Evolutionary conservation across 2,113 vertebrate genomes (phyloP), one percentile per base, ranked within the genome.

Genomic region (Chascanopsetta lugubris): DNA sequence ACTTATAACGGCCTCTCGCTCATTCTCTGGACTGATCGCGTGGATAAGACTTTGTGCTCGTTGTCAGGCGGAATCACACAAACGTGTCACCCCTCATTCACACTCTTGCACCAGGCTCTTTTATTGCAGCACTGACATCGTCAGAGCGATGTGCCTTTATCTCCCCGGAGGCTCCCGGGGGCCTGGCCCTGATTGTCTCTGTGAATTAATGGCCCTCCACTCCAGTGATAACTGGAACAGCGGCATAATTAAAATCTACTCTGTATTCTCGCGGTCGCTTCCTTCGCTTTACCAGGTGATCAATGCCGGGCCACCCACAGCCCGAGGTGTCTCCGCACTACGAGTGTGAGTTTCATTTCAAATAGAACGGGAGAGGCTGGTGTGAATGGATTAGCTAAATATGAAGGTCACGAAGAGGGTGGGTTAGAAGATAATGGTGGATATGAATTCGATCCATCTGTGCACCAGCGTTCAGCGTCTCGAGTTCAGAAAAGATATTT

Each of bases 241-340:
- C 51, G 18, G 66, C 80, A 84, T 88, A 84, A 90, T 89, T 89
- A 84, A 83, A 86, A 83, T 66, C 67, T 55, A 64, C 81, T 87
- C 60, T 66, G 46, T 75, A 82, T 74, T 81, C 69, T n/a, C 43
- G 45, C 67, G 64, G 48, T 57, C 36, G 51, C 56, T 71, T 70
- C 61, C 56, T 50, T 46, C n/a, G 68, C 34, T 43, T 70, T 69
- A 57, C 29, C 69, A 80, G 76, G 85, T 84, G 83, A 84, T 67
- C 49, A 8, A 22, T 54, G 58, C 64, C 34, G 59, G 22, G 47
- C 46, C 9, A 3, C 32, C 29, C 48, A 27, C 59, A 51, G 55
- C n/a, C n/a, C n/a, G n/a, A n/a, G n/a, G n/a, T n/a, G n/a, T n/a
- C n/a, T n/a, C n/a, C 38, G 20, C 29, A 27, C 42, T 26, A 45